Evolutionary conservation across 2,888 invertebrate species (phyloP), one percentile per base, ranked within the genome.

Genomic region (Bembecia ichneumoniformis): DNA sequence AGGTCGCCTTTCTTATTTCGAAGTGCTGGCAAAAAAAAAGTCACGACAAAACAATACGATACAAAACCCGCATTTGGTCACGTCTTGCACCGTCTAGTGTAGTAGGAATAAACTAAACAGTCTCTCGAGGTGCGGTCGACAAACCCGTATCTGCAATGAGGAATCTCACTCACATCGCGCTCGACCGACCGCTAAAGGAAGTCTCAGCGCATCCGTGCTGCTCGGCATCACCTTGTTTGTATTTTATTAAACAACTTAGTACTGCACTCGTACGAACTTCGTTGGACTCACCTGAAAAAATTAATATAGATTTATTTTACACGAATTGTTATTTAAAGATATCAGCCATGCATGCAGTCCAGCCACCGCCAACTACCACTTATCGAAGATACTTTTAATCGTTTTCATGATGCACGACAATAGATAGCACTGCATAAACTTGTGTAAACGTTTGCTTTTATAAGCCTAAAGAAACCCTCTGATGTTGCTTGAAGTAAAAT

Each of bases 101-200:
- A 44, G 11, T 17, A 10, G 52, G 58, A 58, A 58, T 55, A 52
- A 53, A 56, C 52, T 58, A 58, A 58, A 54, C 54, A 53, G 55
- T 57, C 28, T 28, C 20, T 57, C 54, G 58, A 62, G 59, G 59
- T 59, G 63, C 61, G 66, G 64, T 70, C 64, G 63, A 64, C 53
- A 71, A 74, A 77, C 76, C 68, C 63, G 77, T 71, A 67, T 69
- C 58, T 62, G 60, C 48, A 36, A 58, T 64, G 59, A 59, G 64
- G 67, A 66, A 68, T 70, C 65, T 64, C 55, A 59, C 65, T 64
- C 55, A 59, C 62, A 51, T 56, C 60, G 56, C 50, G 58, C 20
- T 20, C 50, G 60, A 55, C 59, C 53, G 49, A 50, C 51, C 49
- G 53, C 55, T 64, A 55, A 55, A 66, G 68, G 65, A 70, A 74